A percentile compares a stretch with the other conserved stretches of the same genome.
Conservation (phyloP, 2,797 vertebrate genomes). For the Gambelia wislizenii region DNA sequence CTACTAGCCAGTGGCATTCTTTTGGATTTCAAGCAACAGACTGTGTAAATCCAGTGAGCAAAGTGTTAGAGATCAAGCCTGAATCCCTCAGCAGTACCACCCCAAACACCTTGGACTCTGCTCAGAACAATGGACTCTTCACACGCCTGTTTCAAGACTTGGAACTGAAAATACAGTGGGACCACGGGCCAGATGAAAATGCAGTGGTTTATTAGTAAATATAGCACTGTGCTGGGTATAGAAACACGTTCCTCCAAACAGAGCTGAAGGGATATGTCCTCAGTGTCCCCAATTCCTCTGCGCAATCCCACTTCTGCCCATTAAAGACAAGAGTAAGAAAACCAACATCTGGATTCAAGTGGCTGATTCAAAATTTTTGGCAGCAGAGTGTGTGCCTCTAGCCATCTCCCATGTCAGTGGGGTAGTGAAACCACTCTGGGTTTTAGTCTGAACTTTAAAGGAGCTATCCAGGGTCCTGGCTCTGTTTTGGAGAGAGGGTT, state of each 20-base stretch:
- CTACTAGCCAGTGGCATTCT: neutral
- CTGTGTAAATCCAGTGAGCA: fast-evolving
- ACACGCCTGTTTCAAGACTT: constrained; percentile 71
- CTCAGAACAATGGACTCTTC: neutral
- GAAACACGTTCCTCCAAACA: neutral
- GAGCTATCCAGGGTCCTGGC: too few relatives aligned
- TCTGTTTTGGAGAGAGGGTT: too few relatives aligned
- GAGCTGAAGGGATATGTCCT: neutral
- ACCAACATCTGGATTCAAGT: neutral
- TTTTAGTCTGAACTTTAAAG: too few relatives aligned
- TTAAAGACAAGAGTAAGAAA: neutral
- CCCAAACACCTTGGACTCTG: fast-evolving
- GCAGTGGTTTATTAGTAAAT: neutral
- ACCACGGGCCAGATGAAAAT: constrained; percentile 48
- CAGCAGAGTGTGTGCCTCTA: neutral
- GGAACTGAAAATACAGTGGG: constrained; percentile 78
- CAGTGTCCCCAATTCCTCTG: neutral
- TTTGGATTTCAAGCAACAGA: neutral
- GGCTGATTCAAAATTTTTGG: too few relatives aligned
- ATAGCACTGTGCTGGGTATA: too few relatives aligned
- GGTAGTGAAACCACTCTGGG: too few relatives aligned
- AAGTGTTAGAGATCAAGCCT: neutral
- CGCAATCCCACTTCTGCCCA: too few relatives aligned
- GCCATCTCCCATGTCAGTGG: neutral
- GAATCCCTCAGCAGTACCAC: neutral